phyloP scores from a whole-genome alignment of 53 echinoderm and acorn worm genomes.

The Zoroaster sp. region DNA sequence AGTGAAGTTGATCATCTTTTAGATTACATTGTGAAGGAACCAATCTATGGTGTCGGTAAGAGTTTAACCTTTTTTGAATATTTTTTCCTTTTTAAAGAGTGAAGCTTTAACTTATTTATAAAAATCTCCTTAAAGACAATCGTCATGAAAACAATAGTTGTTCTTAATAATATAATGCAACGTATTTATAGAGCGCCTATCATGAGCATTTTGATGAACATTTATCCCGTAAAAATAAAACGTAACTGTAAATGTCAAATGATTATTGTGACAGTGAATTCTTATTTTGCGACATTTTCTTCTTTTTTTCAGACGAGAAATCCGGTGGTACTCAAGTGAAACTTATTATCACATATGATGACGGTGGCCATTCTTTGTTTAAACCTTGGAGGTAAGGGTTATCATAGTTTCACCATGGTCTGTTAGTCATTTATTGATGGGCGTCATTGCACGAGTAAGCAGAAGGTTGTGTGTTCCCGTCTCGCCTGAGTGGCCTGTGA shows the following conservation, averaged over 20 bases:
- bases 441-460: not conserved
- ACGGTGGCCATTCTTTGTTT: slow-evolving; percentile 82
- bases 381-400: slow-evolving; percentile 93
- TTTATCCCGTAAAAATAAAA: too few relatives aligned
- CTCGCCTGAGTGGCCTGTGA: too few relatives aligned
- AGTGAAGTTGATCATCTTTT: slow-evolving; percentile 62
- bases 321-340: slow-evolving; percentile 91
- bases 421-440: not conserved
- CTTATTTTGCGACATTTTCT: not conserved
- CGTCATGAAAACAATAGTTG: too few relatives aligned
- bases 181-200: too few relatives aligned
- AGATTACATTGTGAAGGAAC: slow-evolving; percentile 53
- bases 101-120: too few relatives aligned
- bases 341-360: slow-evolving; percentile 72
- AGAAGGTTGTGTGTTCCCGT: not conserved
- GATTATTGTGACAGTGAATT: not conserved
- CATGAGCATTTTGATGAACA: too few relatives aligned
- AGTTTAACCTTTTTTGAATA: too few relatives aligned
- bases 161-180: too few relatives aligned
- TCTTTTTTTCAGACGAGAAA: slow-evolving; percentile 76
- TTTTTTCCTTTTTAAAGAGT: not conserved
- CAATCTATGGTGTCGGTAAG: slow-evolving; percentile 84
- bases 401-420: not conserved
- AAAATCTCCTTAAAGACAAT: too few relatives aligned
- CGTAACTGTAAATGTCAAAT: not conserved